Evolutionary conservation across 2,797 vertebrate genomes (phyloP).

Genomic region (Tapera naevia): DNA sequence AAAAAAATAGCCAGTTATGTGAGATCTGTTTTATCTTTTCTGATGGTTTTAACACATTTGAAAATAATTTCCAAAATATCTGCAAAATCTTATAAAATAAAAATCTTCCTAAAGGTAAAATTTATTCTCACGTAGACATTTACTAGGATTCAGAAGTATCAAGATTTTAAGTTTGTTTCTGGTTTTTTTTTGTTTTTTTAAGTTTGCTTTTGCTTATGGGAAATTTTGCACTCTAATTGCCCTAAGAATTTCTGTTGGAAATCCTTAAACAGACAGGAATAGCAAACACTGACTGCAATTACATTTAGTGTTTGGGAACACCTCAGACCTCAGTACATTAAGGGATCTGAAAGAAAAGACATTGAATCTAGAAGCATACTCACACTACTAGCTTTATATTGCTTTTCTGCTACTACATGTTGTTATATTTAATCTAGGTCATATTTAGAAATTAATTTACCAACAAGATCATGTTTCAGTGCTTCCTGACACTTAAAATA

Average conservation of each 20-base stretch:
- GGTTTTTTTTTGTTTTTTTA: neutral
- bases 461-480: neutral
- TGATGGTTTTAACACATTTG: neutral
- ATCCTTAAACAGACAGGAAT: neutral
- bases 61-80: neutral
- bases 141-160: neutral
- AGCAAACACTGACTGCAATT: neutral
- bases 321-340: neutral
- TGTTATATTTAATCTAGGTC: neutral
- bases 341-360: neutral
- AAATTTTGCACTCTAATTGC: neutral
- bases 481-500: neutral
- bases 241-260: neutral
- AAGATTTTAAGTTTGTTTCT: neutral
- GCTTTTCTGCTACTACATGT: neutral
- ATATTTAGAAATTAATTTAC: neutral
- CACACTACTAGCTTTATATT: neutral
- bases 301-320: neutral
- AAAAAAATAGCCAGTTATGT: neutral
- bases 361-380: neutral
- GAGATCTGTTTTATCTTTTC: neutral
- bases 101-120: neutral
- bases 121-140: neutral
- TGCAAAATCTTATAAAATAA: neutral
- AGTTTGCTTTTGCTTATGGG: neutral